Conservation (phyloP, 2,113 vertebrate genomes). For the Leptosomus discolor region DNA sequence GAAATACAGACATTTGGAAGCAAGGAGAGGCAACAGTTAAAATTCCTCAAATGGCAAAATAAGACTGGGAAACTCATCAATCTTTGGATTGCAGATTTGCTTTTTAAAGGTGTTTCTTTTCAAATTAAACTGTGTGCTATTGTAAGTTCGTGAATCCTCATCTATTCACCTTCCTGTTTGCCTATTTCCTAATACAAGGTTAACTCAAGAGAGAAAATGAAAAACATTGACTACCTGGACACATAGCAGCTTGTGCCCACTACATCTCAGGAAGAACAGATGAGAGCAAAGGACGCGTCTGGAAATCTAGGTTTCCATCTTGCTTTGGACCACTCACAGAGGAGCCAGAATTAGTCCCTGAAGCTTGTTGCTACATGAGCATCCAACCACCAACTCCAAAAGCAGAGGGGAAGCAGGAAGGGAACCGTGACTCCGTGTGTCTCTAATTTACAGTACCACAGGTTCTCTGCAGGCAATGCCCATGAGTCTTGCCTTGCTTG, state of each 20-base stretch:
- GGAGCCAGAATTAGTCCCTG: not conserved
- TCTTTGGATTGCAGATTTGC: not conserved
- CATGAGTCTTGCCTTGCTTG: not conserved
- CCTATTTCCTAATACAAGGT: not conserved
- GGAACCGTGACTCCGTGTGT: accelerated
- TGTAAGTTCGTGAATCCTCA: not conserved
- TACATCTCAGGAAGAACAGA: not conserved
- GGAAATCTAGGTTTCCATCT: not conserved
- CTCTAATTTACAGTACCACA: not conserved
- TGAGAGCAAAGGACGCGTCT: not conserved
- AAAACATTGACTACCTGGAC: not conserved
- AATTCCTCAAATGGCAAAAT: not conserved
- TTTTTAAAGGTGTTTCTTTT: not conserved
- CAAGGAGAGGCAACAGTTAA: not conserved
- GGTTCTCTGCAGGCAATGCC: not conserved
- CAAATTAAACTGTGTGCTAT: not conserved
- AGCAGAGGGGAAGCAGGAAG: not conserved
- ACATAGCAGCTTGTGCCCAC: not conserved
- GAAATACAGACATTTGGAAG: not conserved
- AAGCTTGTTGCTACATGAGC: not conserved
- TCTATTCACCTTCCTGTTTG: not conserved
- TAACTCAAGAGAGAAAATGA: not conserved
- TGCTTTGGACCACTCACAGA: not conserved
- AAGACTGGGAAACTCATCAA: not conserved
- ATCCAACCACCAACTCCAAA: not conserved